Percentiles rank a stretch among this genome's conserved stretches.
phyloP scores from a whole-genome alignment of 2,113 vertebrate genomes.

The Ictalurus punctatus region DNA sequence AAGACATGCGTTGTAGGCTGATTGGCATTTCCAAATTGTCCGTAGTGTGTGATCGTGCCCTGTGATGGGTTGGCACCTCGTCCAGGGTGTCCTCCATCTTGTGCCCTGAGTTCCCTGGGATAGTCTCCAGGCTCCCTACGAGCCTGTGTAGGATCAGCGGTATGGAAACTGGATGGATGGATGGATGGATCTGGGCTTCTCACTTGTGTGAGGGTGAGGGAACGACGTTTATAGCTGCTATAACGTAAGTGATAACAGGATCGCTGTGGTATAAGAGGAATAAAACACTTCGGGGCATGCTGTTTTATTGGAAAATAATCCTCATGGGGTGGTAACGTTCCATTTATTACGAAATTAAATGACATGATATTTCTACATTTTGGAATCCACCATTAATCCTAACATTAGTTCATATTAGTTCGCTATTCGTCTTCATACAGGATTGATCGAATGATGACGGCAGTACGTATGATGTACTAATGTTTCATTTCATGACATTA shows the following conservation, averaged over 20 bases:
- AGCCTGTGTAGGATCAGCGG: too few species aligned
- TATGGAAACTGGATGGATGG: too few species aligned
- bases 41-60: too few species aligned
- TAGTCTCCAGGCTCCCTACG: too few species aligned
- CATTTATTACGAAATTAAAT: neutral
- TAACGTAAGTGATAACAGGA: neutral
- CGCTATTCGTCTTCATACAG: neutral
- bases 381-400: neutral
- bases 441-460: neutral
- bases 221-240: neutral
- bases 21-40: too few species aligned
- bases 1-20: too few species aligned
- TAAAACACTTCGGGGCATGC: neutral
- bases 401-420: neutral
- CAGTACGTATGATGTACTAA: neutral
- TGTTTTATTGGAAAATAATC: neutral
- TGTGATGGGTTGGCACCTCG: too few species aligned
- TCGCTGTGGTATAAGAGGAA: neutral
- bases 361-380: neutral
- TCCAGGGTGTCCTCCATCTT: too few species aligned
- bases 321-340: neutral
- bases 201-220: too few species aligned
- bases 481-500: neutral
- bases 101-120: too few species aligned
- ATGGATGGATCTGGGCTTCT: neutral